These are phyloP conservation scores for Nesidiocoris tenuis DNA, from an alignment of 2,888 invertebrate species.

Conservation along the genomic window DNA sequence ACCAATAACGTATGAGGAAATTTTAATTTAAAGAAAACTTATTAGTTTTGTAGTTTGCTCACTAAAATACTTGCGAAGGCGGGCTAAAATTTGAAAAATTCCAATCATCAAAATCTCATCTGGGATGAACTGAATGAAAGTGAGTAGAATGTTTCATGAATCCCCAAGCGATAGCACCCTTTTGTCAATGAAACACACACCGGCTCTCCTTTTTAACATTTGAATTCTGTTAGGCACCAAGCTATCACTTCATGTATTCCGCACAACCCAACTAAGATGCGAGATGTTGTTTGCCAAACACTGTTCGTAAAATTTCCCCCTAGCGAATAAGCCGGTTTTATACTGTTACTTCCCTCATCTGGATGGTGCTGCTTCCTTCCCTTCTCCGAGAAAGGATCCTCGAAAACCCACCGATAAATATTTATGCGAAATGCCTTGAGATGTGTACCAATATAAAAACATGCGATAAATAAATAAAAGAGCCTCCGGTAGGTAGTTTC, in stretches of 20 bases:
- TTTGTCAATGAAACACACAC: no score
- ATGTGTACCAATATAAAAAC: conserved; percentile 36
- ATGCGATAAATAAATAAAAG: conserved; percentile 34
- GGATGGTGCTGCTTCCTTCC: background rate
- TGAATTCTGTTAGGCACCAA: no score
- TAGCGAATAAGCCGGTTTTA: background rate
- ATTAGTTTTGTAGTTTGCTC: no score
- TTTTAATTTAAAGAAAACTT: no score
- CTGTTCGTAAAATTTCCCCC: background rate
- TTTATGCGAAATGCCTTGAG: conserved; percentile 19
- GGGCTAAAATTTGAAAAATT: no score
- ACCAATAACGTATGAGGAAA: no score
- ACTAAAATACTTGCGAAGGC: no score
- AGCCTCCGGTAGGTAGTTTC: background rate
- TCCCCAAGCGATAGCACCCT: no score
- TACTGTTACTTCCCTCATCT: background rate
- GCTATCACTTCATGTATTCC: background rate
- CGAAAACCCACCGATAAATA: conserved; percentile 21
- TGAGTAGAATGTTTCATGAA: no score
- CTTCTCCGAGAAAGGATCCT: background rate
- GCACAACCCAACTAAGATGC: background rate
- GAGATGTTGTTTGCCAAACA: background rate
- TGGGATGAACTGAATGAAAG: no score
- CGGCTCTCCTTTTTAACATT: no score
- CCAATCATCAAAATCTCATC: no score